phyloP scores from a whole-genome alignment of 2,888 invertebrate species.

The Cephus pygmeus region DNA sequence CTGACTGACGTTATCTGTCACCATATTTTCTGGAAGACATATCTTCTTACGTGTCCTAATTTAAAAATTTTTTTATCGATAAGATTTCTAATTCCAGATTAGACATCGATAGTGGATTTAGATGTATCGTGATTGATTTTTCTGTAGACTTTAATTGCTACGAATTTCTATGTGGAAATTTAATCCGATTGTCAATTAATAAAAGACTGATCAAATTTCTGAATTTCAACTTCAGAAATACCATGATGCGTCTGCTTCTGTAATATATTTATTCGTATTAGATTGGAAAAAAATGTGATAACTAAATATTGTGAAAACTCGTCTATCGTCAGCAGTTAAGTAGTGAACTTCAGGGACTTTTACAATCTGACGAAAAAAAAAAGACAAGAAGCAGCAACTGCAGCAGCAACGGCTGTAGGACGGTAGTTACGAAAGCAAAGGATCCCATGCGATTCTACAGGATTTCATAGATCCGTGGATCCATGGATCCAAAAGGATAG shows the following conservation, averaged over 20 bases:
- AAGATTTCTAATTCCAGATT: neutral
- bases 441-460: neutral
- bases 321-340: neutral
- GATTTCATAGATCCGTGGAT: conserved; percentile 1
- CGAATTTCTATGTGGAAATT: neutral
- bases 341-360: neutral
- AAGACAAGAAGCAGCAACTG: neutral
- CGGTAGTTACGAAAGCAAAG: neutral
- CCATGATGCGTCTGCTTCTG: neutral
- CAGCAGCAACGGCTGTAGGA: neutral
- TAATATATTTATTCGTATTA: neutral
- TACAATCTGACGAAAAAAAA: neutral
- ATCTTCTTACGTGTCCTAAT: neutral
- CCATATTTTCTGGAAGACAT: neutral
- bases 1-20: neutral
- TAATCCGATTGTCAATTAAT: neutral
- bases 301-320: neutral
- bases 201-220: neutral
- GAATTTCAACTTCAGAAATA: neutral
- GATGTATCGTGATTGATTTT: neutral
- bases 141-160: neutral
- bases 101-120: neutral
- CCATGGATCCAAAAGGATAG: conserved; percentile 5
- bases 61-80: neutral
- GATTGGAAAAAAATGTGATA: neutral